Evolutionary conservation across 2,888 invertebrate species (phyloP).

Genomic region (Acanthosoma haemorrhoidale): DNA sequence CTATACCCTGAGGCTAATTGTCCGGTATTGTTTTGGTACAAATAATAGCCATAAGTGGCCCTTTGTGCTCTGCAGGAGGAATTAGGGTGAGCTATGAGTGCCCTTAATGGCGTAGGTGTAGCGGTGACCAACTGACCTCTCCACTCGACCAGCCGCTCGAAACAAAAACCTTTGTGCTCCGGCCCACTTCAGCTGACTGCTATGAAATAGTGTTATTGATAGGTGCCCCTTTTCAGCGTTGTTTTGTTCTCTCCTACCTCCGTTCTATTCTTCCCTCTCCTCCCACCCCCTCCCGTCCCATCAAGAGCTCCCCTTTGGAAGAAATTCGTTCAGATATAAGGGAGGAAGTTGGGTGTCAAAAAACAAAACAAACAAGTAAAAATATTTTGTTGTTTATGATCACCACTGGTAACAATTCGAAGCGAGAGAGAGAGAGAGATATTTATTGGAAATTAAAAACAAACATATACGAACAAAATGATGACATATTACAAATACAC

Average conservation of each 20-base stretch:
- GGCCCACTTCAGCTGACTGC: not conserved
- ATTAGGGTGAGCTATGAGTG: not conserved
- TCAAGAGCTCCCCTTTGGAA: too few relatives aligned
- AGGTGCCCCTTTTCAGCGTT: not conserved
- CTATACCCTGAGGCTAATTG: too few relatives aligned
- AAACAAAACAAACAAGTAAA: too few relatives aligned
- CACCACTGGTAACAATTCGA: too few relatives aligned
- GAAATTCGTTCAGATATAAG: too few relatives aligned
- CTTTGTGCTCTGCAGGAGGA: not conserved
- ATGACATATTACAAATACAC: too few relatives aligned
- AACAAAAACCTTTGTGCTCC: not conserved
- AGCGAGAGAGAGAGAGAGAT: too few relatives aligned
- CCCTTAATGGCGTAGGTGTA: not conserved
- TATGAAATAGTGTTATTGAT: conserved; percentile 7
- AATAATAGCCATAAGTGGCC: not conserved
- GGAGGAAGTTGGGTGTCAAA: too few relatives aligned
- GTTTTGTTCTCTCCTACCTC: conserved; percentile 9
- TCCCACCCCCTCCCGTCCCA: too few relatives aligned
- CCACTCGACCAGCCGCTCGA: not conserved
- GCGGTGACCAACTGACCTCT: conserved; percentile 12
- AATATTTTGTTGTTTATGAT: too few relatives aligned
- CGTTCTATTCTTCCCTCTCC: not conserved
- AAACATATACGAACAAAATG: too few relatives aligned
- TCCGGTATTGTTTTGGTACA: conserved; percentile 2
- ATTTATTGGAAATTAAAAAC: too few relatives aligned